These are phyloP conservation scores for Octomys mimax DNA, from an alignment of 2,797 vertebrate species.

Conservation along the genomic window DNA sequence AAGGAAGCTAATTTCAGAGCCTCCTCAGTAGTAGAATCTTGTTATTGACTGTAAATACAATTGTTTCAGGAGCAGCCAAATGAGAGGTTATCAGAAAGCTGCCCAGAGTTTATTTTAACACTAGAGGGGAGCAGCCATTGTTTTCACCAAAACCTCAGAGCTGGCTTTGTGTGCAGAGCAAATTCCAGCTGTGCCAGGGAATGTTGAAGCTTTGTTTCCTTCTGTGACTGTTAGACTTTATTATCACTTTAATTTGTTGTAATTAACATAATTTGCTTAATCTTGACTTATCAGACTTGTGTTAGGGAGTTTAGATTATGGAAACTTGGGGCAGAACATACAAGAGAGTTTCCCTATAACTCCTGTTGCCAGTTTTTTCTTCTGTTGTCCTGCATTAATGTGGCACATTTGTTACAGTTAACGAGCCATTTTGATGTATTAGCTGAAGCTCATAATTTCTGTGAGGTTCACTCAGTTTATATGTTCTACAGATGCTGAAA, in stretches of 20 bases:
- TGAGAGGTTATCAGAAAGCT: slow-evolving; percentile 67
- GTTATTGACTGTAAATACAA: slow-evolving; percentile 70
- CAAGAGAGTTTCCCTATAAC: neutral
- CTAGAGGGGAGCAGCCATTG: rapidly evolving
- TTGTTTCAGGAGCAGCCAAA: slow-evolving; percentile 41
- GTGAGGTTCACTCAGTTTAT: neutral
- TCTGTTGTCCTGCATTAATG: neutral
- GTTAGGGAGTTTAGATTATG: neutral
- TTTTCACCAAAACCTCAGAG: neutral
- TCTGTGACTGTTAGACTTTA: neutral
- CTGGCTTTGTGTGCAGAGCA: slow-evolving; percentile 5
- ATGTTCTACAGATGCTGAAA: neutral
- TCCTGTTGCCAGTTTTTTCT: neutral
- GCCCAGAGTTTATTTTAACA: slow-evolving; percentile 31
- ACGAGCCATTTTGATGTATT: neutral
- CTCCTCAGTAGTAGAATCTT: neutral
- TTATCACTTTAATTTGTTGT: neutral
- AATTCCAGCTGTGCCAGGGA: neutral
- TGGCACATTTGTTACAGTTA: neutral
- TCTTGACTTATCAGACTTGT: slow-evolving; percentile 16
- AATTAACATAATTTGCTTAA: neutral
- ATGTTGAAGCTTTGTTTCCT: rapidly evolving
- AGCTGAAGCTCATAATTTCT: neutral
- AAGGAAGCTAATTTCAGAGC: slow-evolving; percentile 49
- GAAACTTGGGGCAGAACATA: neutral